A percentile compares a stretch with the other conserved stretches of the same genome.
Evolutionary conservation across 2,113 vertebrate species (phyloP).

Genomic region (Gambusia affinis): DNA sequence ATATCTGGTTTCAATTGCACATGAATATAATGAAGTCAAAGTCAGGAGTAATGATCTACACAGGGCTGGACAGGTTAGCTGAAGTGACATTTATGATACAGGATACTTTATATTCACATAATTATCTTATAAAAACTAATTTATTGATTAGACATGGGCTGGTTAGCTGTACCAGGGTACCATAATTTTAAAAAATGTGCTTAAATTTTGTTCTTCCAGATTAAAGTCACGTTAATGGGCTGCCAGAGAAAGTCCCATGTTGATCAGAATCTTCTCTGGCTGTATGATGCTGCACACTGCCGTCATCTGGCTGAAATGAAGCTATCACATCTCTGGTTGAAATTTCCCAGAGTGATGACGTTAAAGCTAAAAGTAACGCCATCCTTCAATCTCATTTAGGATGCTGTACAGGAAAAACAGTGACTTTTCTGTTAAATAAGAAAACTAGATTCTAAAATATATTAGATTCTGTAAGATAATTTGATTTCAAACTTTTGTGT

Average conservation of each 20-base stretch:
- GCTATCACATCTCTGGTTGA: neutral
- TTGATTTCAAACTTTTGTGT: neutral
- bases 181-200: neutral
- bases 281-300: neutral
- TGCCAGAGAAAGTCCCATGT: no score
- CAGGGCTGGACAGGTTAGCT: neutral
- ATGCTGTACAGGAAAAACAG: neutral
- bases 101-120: conserved; percentile 11
- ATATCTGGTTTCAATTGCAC: neutral
- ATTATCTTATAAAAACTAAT: conserved; percentile 1
- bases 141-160: neutral
- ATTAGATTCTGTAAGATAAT: no score
- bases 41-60: conserved; percentile 7
- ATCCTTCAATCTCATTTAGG: neutral
- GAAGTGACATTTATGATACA: neutral
- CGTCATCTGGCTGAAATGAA: neutral
- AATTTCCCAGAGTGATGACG: neutral
- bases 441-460: neutral
- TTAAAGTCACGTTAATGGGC: no score
- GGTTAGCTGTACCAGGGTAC: neutral
- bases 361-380: neutral
- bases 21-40: neutral
- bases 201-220: no score
- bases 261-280: neutral
- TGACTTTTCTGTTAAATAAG: neutral